Conservation (phyloP, 2,888 invertebrate species). For the Synanthedon vespiformis region DNA sequence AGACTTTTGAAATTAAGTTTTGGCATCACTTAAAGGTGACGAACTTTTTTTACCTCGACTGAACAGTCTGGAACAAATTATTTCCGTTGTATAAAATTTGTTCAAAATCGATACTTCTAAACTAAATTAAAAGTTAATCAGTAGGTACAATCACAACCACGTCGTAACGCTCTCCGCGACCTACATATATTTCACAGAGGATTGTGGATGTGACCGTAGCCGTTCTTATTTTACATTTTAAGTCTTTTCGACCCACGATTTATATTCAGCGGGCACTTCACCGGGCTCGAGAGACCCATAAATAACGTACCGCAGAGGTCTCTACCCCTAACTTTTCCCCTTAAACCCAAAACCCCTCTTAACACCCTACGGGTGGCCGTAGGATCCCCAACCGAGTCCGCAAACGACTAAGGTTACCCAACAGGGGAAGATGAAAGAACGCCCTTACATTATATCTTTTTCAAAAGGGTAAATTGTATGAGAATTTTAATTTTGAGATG, state of each 20-base stretch:
- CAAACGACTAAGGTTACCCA: slow-evolving; percentile 62
- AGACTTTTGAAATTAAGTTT: too few relatives aligned
- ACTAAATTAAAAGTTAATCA: too few relatives aligned
- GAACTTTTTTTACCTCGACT: too few relatives aligned
- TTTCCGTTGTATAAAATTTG: too few relatives aligned
- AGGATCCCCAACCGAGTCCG: slow-evolving; percentile 26
- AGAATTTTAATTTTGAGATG: slow-evolving; percentile 64
- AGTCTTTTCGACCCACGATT: slow-evolving; percentile 56
- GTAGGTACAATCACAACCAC: neutral
- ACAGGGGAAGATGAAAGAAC: slow-evolving; percentile 64
- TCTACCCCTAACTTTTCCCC: slow-evolving; percentile 32
- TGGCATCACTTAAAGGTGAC: too few relatives aligned
- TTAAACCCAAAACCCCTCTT: slow-evolving; percentile 16
- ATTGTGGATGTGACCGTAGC: slow-evolving; percentile 6
- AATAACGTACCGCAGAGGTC: slow-evolving; percentile 57
- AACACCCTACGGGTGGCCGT: slow-evolving; percentile 1
- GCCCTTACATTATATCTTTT: slow-evolving; percentile 61
- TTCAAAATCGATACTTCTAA: too few relatives aligned
- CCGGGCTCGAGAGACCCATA: slow-evolving; percentile 64
- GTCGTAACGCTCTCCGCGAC: slow-evolving; percentile 5
- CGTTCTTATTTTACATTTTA: slow-evolving; percentile 56
- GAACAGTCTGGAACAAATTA: too few relatives aligned
- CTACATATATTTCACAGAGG: slow-evolving; percentile 15
- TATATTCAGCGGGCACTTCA: slow-evolving; percentile 65
- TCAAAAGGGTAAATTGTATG: slow-evolving; percentile 62